Evolutionary conservation across 2,888 invertebrate species (phyloP), one percentile per base, ranked within the genome.

Genomic region (Eudasyphora cyanicolor): DNA sequence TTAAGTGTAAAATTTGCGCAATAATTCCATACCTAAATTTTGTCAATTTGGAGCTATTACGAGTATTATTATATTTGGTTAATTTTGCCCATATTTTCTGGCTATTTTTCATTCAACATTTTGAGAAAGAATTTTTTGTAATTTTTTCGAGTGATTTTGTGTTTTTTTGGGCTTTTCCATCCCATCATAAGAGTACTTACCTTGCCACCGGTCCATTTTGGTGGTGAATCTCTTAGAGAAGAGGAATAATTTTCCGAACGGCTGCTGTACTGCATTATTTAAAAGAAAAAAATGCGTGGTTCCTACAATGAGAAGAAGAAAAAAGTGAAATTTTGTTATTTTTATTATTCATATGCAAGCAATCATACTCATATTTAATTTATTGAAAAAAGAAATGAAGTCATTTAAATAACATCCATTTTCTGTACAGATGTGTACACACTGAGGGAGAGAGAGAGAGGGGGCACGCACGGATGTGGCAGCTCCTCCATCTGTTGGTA

Each of bases 231-330:
- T 84, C 88, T 87, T 83, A 89, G 75, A 71, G 90, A 87, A 80
- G 91, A 88, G 86, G 91, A 90, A 87, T 89, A 90, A 87, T 89
- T 90, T 86, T 90, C 91, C 82, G 91, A 89, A 84, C 88, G 90
- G 86, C 87, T 89, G 76, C 89, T 87, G 87, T 91, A 90, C 88
- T 91, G 91, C 90, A 91, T 90, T 81, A 76, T 84, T 78, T 81
- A 67, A 69, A 74, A 67, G 7, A 5, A 38, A 54, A 73, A 81
- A 81, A 76, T 78, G 80, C 78, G 81, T 76, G 84, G 84, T 87
- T 87, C 85, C 90, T 89, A 73, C 45, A 10, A 42, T n/a, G 17
- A 76, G 7, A 45, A 60, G 38, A 12, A 29, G 12, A 86, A 85
- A 67, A 81, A 60, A 32, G 38, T 51, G 29, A 38, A 38, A 86